These are phyloP conservation scores for Pedicia rivosa DNA, from an alignment of 2,888 invertebrate genomes.

Conservation along the genomic window DNA sequence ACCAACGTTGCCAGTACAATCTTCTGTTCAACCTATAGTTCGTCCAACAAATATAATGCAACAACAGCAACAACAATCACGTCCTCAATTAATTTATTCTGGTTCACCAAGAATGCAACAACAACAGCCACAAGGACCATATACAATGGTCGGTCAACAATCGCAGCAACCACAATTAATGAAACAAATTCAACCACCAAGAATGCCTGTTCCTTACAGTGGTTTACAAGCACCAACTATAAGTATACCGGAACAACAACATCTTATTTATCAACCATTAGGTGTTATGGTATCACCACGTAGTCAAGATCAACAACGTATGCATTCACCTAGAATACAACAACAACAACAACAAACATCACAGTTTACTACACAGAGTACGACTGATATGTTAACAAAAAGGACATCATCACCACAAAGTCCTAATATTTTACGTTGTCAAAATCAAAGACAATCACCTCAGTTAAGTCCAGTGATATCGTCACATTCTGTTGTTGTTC, in stretches of 20 bases:
- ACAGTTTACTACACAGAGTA: slow-evolving; percentile 27
- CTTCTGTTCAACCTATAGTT: neutral
- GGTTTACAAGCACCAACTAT: slow-evolving; percentile 50
- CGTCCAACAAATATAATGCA: slow-evolving; percentile 12
- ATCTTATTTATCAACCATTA: slow-evolving; percentile 21
- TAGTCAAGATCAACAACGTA: slow-evolving; percentile 25
- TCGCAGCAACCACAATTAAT: slow-evolving; percentile 7
- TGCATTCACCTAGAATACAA: slow-evolving; percentile 16
- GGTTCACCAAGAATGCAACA: slow-evolving; percentile 16
- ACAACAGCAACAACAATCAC: slow-evolving; percentile 33
- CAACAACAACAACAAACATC: slow-evolving; percentile 21
- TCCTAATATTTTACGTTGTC: slow-evolving; percentile 19
- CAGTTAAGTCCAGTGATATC: slow-evolving; percentile 10
- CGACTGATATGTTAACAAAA: slow-evolving; percentile 17
- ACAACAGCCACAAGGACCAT: too few species aligned
- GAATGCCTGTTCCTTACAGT: slow-evolving; percentile 30
- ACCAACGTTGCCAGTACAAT: slow-evolving; percentile 9
- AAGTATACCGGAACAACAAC: slow-evolving; percentile 41
- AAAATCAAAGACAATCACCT: slow-evolving; percentile 14
- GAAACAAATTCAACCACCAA: slow-evolving; percentile 27
- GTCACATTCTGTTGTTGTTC: slow-evolving; percentile 14
- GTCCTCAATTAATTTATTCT: slow-evolving; percentile 1
- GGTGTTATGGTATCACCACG: slow-evolving; percentile 26
- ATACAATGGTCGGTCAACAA: too few species aligned
- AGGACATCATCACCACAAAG: slow-evolving; percentile 23